A percentile compares a stretch with the other conserved stretches of the same genome.
phyloP scores from a whole-genome alignment of 1,140 invertebrate genomes.

The Gonatopus flavifemur region DNA sequence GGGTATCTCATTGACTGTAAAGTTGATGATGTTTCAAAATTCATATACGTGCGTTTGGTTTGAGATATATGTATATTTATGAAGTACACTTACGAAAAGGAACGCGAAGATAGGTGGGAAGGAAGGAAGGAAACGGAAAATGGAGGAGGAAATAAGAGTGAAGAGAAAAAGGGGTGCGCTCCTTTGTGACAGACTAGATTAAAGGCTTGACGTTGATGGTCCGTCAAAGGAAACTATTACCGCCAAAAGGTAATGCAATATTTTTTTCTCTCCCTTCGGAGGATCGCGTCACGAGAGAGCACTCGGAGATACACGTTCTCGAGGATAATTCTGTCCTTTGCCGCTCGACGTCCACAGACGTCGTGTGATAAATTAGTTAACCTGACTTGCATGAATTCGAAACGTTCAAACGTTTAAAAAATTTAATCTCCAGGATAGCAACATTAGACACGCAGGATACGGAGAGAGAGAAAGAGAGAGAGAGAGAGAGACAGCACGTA shows the following conservation, averaged over 20 bases:
- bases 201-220: slow-evolving; percentile 43
- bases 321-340: too few species aligned
- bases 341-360: too few species aligned
- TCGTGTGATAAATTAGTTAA: too few species aligned
- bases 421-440: neutral
- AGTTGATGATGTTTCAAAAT: too few species aligned
- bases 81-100: too few species aligned
- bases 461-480: neutral
- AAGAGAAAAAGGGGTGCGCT: slow-evolving; percentile 19
- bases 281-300: slow-evolving; percentile 15
- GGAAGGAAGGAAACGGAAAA: neutral
- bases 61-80: too few species aligned
- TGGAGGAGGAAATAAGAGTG: slow-evolving; percentile 5
- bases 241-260: slow-evolving; percentile 41
- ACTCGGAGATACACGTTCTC: neutral
- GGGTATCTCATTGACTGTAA: too few species aligned
- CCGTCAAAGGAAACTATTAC: slow-evolving; percentile 46
- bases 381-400: too few species aligned
- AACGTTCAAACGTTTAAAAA: too few species aligned
- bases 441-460: neutral
- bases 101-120: neutral
- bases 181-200: slow-evolving; percentile 46
- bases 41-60: too few species aligned
- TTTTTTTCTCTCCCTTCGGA: slow-evolving; percentile 22
- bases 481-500: neutral